Evolutionary conservation across 2,797 vertebrate species (phyloP).

Genomic region (Cynodonichthys magdalenae): DNA sequence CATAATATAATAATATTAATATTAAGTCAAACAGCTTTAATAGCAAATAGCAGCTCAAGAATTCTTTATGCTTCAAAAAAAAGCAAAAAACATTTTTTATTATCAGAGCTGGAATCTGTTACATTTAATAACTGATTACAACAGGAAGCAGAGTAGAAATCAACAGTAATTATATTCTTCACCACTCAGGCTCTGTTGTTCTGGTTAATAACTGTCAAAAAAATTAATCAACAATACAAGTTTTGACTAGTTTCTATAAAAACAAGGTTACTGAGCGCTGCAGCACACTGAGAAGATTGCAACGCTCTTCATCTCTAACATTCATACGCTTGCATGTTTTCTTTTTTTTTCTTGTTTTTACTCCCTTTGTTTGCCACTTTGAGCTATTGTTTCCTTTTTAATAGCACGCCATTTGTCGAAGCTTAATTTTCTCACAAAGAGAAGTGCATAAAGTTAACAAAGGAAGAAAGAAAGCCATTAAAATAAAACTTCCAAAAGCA

Average conservation of each 20-base stretch:
- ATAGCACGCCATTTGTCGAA: slow-evolving; percentile 65
- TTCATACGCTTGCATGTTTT: slow-evolving; percentile 58
- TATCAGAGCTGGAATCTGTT: neutral
- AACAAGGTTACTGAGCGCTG: slow-evolving; percentile 38
- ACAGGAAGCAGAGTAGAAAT: neutral
- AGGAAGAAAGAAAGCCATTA: slow-evolving; percentile 63
- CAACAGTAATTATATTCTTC: neutral
- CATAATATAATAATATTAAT: no score
- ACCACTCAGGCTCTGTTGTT: neutral
- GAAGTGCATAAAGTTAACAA: slow-evolving; percentile 58
- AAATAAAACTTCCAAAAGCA: slow-evolving; percentile 69
- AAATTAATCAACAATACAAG: slow-evolving; percentile 13
- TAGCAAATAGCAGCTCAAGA: no score
- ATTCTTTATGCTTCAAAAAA: no score
- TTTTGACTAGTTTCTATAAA: slow-evolving; percentile 32
- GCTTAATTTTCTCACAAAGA: slow-evolving; percentile 57
- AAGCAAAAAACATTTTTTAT: no score
- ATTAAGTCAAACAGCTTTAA: no score
- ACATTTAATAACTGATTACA: slow-evolving; percentile 4
- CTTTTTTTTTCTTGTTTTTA: slow-evolving; percentile 3
- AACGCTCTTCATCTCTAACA: slow-evolving; percentile 53
- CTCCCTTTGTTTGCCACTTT: slow-evolving; percentile 65
- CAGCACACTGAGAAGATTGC: slow-evolving; percentile 50
- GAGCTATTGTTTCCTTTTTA: slow-evolving; percentile 72
- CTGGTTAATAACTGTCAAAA: slow-evolving; percentile 7